A percentile compares a stretch with the other conserved stretches of the same genome.
Evolutionary conservation across 1,140 invertebrate genomes (phyloP).

Genomic region (Trachymyrmex septentrionalis): DNA sequence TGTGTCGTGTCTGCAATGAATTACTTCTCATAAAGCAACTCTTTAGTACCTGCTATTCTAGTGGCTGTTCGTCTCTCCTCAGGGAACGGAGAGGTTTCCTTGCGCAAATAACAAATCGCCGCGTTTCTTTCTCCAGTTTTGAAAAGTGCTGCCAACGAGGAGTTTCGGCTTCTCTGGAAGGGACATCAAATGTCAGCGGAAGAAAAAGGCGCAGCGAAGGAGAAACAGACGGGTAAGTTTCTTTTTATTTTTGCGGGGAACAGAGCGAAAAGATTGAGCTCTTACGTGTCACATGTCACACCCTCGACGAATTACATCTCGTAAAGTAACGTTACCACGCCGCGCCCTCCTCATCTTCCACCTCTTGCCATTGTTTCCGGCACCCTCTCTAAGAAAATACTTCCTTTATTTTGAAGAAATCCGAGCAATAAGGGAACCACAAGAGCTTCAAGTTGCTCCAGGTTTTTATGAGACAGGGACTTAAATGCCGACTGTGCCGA

Average conservation of each 20-base stretch:
- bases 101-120: slow-evolving; percentile 49
- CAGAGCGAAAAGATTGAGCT: slow-evolving; percentile 55
- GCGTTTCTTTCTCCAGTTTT: slow-evolving; percentile 48
- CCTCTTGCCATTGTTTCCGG: slow-evolving; percentile 11
- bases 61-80: slow-evolving; percentile 51
- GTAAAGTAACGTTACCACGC: slow-evolving; percentile 53
- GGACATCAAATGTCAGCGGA: slow-evolving; percentile 38
- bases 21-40: slow-evolving; percentile 69
- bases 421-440: slow-evolving; percentile 39
- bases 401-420: slow-evolving; percentile 45
- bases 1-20: slow-evolving; percentile 70
- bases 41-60: slow-evolving; percentile 25
- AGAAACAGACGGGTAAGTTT: slow-evolving; percentile 34
- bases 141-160: slow-evolving; percentile 5
- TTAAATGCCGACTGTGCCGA: slow-evolving; percentile 46
- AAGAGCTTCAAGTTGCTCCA: slow-evolving; percentile 25
- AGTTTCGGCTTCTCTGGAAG: slow-evolving; percentile 19
- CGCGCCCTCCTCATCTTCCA: not conserved
- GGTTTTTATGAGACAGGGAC: slow-evolving; percentile 20
- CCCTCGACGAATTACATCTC: slow-evolving; percentile 59
- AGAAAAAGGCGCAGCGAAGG: slow-evolving; percentile 19
- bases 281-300: slow-evolving; percentile 59
- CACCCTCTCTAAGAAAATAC: slow-evolving; percentile 28
- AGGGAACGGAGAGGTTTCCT: not conserved
- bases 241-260: slow-evolving; percentile 6